Evolutionary conservation across 2,888 invertebrate genomes (phyloP).

Genomic region (Limnephilus auricula): DNA sequence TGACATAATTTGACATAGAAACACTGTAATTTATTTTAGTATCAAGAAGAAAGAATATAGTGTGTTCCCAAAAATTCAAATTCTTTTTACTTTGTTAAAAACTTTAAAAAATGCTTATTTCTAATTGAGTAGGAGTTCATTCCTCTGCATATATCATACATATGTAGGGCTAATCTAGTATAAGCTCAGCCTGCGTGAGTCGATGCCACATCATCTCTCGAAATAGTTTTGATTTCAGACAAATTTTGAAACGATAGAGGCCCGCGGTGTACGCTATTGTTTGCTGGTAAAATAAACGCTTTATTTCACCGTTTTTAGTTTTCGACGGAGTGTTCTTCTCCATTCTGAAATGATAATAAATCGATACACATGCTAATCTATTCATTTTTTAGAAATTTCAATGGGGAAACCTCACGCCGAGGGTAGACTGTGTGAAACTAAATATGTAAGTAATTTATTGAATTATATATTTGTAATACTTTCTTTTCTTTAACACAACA

Average conservation of each 20-base stretch:
- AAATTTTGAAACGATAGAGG: background rate
- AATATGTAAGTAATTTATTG: too few relatives aligned
- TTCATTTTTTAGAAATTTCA: too few relatives aligned
- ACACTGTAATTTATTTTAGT: too few relatives aligned
- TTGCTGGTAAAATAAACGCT: background rate
- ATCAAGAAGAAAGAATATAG: too few relatives aligned
- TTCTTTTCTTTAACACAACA: too few relatives aligned
- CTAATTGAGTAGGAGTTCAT: too few relatives aligned
- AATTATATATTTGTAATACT: too few relatives aligned
- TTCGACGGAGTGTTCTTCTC: background rate
- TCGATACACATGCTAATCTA: too few relatives aligned
- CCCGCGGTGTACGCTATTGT: background rate
- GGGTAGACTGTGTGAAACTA: background rate
- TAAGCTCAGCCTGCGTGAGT: background rate
- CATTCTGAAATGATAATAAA: too few relatives aligned
- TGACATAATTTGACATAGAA: background rate
- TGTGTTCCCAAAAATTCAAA: too few relatives aligned
- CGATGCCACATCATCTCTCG: slow-evolving; percentile 12
- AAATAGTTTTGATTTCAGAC: slow-evolving; percentile 17
- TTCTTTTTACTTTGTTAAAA: too few relatives aligned
- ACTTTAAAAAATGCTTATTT: too few relatives aligned
- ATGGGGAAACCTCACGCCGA: background rate
- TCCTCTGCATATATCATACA: background rate
- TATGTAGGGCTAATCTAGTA: background rate
- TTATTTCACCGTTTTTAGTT: background rate